A percentile compares a stretch with the other conserved stretches of the same genome.
These are phyloP conservation scores for Ditula angustiorana DNA, from an alignment of 2,888 invertebrate genomes.

Conservation along the genomic window DNA sequence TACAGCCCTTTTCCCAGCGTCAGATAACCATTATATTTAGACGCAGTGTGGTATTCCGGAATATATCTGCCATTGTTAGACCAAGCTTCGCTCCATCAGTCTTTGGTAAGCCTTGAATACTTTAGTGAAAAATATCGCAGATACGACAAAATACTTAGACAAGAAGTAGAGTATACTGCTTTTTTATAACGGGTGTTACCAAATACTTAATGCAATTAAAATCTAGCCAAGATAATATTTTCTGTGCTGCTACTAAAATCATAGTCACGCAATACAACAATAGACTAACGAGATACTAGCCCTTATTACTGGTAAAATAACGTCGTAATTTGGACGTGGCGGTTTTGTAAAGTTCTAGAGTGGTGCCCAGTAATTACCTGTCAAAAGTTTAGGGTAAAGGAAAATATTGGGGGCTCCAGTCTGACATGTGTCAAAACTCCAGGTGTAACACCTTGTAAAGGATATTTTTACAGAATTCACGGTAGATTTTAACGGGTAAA, in stretches of 20 bases:
- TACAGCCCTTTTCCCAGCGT: too few relatives aligned
- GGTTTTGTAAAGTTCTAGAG: constrained; percentile 13
- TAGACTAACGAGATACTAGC: background rate
- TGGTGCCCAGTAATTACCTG: constrained; percentile 38
- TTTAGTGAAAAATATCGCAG: too few relatives aligned
- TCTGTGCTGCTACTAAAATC: constrained; percentile 27
- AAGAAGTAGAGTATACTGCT: too few relatives aligned
- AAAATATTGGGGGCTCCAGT: constrained; percentile 33
- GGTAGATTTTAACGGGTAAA: constrained; percentile 28
- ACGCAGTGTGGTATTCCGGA: too few relatives aligned
- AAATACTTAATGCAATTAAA: constrained; percentile 32
- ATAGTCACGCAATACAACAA: constrained; percentile 28
- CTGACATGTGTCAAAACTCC: constrained; percentile 36
- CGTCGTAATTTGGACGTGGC: background rate
- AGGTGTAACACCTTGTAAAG: constrained; percentile 25
- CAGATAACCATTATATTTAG: too few relatives aligned
- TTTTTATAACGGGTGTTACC: too few relatives aligned
- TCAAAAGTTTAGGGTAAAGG: constrained; percentile 35
- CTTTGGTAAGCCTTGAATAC: too few relatives aligned
- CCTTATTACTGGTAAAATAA: background rate
- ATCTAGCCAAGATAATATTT: constrained; percentile 25
- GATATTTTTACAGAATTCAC: constrained; percentile 22
- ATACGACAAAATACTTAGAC: too few relatives aligned
- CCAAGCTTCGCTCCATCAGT: too few relatives aligned
- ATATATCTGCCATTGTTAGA: too few relatives aligned